Evolutionary conservation across 2,888 invertebrate species (phyloP).

Genomic region (Drosophila lacicola): DNA sequence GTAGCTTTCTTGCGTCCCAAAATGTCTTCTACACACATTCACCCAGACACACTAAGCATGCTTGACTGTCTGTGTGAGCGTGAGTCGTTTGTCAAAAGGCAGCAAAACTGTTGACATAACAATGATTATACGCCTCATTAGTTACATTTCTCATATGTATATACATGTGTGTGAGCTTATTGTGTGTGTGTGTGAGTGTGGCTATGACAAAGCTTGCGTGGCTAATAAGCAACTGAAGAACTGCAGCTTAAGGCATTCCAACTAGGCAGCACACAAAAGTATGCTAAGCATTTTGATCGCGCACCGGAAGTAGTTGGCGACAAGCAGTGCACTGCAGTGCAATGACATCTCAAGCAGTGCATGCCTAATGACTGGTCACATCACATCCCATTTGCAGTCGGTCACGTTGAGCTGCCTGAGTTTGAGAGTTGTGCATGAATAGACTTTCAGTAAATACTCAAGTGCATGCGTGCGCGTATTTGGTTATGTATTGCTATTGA

Average conservation of each 20-base stretch:
- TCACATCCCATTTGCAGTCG: not conserved
- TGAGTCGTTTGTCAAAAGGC: slow-evolving; percentile 74
- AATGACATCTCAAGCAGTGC: slow-evolving; percentile 34
- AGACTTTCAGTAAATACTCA: too few relatives aligned
- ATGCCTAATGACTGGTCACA: slow-evolving; percentile 12
- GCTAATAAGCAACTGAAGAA: slow-evolving; percentile 46
- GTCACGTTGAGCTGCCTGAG: slow-evolving; percentile 6
- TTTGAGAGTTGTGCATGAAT: not conserved
- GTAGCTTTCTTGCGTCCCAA: slow-evolving; percentile 55
- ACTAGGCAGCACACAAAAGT: slow-evolving; percentile 39
- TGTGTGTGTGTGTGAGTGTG: slow-evolving; percentile 17
- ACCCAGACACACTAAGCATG: slow-evolving; percentile 35
- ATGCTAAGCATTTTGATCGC: slow-evolving; percentile 41
- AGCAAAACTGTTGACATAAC: slow-evolving; percentile 81
- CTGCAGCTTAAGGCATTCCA: slow-evolving; percentile 39
- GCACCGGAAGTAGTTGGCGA: slow-evolving; percentile 40
- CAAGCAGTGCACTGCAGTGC: slow-evolving; percentile 43
- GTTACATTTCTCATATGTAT: slow-evolving; percentile 59
- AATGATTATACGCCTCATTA: slow-evolving; percentile 82
- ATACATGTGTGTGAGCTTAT: slow-evolving; percentile 19
- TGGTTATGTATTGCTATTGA: not conserved
- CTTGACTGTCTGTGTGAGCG: slow-evolving; percentile 23
- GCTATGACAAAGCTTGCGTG: slow-evolving; percentile 21
- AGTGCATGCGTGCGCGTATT: not conserved
- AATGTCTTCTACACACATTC: slow-evolving; percentile 45